Evolutionary conservation across 23 tunicate genomes (phyloP).

Genomic region (Trididemnum clinides): DNA sequence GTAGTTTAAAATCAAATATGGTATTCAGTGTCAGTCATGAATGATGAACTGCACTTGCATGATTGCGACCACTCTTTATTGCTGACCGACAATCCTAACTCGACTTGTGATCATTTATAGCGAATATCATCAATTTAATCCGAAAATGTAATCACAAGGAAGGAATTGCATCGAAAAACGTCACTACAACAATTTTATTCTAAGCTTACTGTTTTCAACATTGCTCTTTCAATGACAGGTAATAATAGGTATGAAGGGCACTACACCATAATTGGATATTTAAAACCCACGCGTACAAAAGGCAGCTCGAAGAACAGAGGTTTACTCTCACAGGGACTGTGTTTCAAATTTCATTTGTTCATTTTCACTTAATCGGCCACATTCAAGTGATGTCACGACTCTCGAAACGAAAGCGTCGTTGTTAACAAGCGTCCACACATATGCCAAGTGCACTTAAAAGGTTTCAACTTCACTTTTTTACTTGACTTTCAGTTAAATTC

Average conservation of each 20-base stretch:
- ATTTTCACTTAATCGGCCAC: not conserved
- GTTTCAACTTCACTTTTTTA: not conserved
- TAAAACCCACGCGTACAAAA: conserved; percentile 51
- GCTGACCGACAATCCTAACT: too few relatives aligned
- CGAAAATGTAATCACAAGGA: too few relatives aligned
- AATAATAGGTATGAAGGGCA: conserved; percentile 45
- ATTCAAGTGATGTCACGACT: not conserved
- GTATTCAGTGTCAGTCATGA: too few relatives aligned
- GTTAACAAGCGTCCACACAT: not conserved
- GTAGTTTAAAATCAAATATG: too few relatives aligned
- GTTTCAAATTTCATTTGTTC: conserved; percentile 14
- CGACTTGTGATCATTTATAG: too few relatives aligned
- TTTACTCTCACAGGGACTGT: not conserved
- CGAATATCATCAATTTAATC: too few relatives aligned
- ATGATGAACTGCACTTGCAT: too few relatives aligned
- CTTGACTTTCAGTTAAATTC: not conserved
- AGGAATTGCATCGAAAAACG: not conserved
- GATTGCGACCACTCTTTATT: too few relatives aligned
- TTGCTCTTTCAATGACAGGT: conserved; percentile 29
- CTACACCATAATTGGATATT: conserved; percentile 61
- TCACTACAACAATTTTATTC: too few relatives aligned
- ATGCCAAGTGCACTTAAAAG: not conserved
- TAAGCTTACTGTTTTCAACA: conserved; percentile 6
- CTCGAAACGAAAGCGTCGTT: conserved; percentile 12
- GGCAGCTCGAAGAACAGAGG: not conserved